Evolutionary conservation across 30 jellyfish, hydroid and myxozoan species (phyloP).

Genomic region (Mastigias papua): DNA sequence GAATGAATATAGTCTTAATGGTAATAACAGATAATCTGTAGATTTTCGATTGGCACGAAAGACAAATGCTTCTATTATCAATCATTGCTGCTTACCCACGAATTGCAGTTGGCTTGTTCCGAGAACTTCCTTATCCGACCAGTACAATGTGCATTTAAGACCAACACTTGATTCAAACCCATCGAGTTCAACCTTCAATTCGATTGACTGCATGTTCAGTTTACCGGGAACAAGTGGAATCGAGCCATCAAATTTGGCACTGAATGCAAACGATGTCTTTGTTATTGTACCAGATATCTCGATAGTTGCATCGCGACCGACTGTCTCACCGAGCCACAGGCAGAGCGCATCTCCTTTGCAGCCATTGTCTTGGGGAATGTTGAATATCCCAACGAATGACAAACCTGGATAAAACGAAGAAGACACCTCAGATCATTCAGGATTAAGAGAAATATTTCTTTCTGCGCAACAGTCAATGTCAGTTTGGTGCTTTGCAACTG

Average conservation of each 20-base stretch:
- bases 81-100: slow-evolving; percentile 33
- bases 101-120: slow-evolving; percentile 54
- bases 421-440: too few relatives aligned
- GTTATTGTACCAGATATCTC: slow-evolving; percentile 50
- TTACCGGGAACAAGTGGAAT: slow-evolving; percentile 26
- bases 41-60: too few relatives aligned
- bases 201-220: slow-evolving; percentile 49
- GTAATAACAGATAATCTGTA: too few relatives aligned
- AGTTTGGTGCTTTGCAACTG: too few relatives aligned
- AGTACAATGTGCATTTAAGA: slow-evolving; percentile 50
- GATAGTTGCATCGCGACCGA: slow-evolving; percentile 76
- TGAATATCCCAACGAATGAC: slow-evolving; percentile 51
- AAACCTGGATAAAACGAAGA: slow-evolving; percentile 27
- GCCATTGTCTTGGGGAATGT: slow-evolving; percentile 75
- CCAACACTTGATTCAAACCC: slow-evolving; percentile 49
- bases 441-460: too few relatives aligned
- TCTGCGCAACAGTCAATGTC: too few relatives aligned
- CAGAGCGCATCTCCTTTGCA: slow-evolving; percentile 75
- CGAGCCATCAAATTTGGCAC: slow-evolving; percentile 58
- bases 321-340: slow-evolving; percentile 65
- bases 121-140: slow-evolving; percentile 48
- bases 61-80: too few relatives aligned
- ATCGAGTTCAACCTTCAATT: slow-evolving; percentile 17
- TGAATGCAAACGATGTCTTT: slow-evolving; percentile 32
- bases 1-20: too few relatives aligned